Evolutionary conservation across 2,113 vertebrate genomes (phyloP).

Genomic region (Butorides virescens): DNA sequence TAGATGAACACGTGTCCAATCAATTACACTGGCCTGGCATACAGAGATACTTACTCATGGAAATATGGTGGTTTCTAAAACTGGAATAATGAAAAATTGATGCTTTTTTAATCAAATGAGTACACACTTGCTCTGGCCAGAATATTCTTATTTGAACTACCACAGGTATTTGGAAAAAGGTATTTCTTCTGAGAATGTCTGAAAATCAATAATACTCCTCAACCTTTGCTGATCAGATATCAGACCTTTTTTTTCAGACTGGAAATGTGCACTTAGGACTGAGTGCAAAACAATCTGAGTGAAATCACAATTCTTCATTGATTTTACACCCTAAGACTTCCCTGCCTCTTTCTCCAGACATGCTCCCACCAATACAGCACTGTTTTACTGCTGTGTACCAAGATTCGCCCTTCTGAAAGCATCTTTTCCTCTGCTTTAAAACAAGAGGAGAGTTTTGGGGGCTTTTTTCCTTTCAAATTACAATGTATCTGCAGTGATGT

Average conservation of each 20-base stretch:
- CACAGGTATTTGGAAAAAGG: neutral
- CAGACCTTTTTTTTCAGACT: neutral
- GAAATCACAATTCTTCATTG: neutral
- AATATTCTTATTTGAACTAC: neutral
- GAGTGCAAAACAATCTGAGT: neutral
- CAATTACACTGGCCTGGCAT: neutral
- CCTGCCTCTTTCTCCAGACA: neutral
- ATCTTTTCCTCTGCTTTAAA: neutral
- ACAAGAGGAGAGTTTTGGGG: neutral
- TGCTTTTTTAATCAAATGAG: slow-evolving; percentile 13
- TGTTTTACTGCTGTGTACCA: neutral
- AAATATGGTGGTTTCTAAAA: slow-evolving; percentile 32
- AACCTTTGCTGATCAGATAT: neutral
- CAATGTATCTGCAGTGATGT: neutral
- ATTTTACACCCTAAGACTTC: neutral
- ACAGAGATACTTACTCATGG: neutral
- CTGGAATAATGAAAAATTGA: slow-evolving; percentile 20
- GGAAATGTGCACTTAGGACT: neutral
- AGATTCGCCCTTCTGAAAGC: neutral
- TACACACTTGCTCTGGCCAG: neutral
- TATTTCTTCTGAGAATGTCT: neutral
- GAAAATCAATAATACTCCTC: slow-evolving; percentile 14
- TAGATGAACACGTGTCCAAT: neutral
- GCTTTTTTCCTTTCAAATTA: neutral
- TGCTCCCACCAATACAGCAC: neutral